Base-by-base conservation (phyloP, 2,113 vertebrate species). In the Phaethornis superciliosus region DNA sequence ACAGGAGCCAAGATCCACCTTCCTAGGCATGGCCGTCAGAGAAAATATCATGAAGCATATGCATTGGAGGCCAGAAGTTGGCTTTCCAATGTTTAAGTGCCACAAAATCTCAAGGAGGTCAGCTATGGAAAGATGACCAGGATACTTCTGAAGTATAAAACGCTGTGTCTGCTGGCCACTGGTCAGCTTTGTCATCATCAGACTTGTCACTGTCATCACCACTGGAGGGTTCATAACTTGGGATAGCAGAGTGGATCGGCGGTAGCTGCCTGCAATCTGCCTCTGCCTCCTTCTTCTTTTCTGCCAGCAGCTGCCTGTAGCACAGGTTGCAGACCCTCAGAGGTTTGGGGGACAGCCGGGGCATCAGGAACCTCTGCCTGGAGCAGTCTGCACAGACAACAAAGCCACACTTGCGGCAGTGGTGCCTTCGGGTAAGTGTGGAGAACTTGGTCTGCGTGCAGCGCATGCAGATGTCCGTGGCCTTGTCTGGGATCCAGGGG, bases 371-470 rank as follows among this genome's bases (percentile, higher is more conserved):
- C 22, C 98, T 97, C 27, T 96, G 86, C 19, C 97, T 97, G 32
- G 99, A 99, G 96, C 99, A 99, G 13, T 97, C 81, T 0, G 95
- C 96, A 0, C 99, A 99, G 15, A 99, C 99, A 4, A 99, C 95
- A 9, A 98, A 99, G 94, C 99, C 99, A 0, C 99, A 99, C 67
- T 98, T 97, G 28, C 99, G 97, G 96, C 99, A 99, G 97, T 99
- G 99, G 96, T 99, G 99, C 44, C 98, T 97, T 1, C 99, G 98
- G 1, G 98, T 98, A 55, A 98, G 96, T 1, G 98, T n/a, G 0
- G 94, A 98, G 96, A 99, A 99, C 81, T 96, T 98, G 15, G 96
- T 92, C 58, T 98, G 97, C 0, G 97, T 97, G 97, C 99, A 99
- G 93, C 99, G 98, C 99, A 99, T 99, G 97, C 99, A 99, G 94